Percentiles rank a stretch among this genome's conserved stretches.
phyloP scores from a whole-genome alignment of 2,888 invertebrate genomes.

The Piscicola geometra region DNA sequence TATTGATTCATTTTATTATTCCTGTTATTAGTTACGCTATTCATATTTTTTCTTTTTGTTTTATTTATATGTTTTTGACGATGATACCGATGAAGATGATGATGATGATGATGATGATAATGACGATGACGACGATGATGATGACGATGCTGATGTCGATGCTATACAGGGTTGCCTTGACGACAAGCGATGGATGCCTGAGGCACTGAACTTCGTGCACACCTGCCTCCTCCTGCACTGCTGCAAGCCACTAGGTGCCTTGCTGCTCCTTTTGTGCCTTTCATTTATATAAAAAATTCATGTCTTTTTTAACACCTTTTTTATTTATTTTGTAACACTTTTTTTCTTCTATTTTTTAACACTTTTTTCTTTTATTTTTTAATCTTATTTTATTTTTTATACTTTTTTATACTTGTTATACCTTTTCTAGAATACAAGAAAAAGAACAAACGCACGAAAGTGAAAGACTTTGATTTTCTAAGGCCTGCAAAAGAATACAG shows the following conservation, averaged over 20 bases:
- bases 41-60: constrained; percentile 33
- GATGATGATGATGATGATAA: too few species aligned
- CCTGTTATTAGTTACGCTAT: background rate
- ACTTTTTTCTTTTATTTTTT: background rate
- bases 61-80: too few species aligned
- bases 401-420: too few species aligned
- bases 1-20: background rate
- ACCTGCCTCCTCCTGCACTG: constrained; percentile 69
- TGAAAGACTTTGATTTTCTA: background rate
- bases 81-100: too few species aligned
- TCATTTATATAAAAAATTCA: too few species aligned
- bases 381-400: too few species aligned
- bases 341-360: background rate
- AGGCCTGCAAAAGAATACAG: background rate
- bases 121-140: too few species aligned
- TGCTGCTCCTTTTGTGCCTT: background rate
- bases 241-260: constrained; percentile 42
- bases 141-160: background rate
- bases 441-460: background rate
- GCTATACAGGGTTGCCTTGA: constrained; percentile 65
- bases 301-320: too few species aligned
- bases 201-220: constrained; percentile 72
- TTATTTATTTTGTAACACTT: background rate
- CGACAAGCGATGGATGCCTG: constrained; percentile 76
- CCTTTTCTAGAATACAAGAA: background rate